Percentiles rank a stretch among this genome's conserved stretches.
phyloP scores from a whole-genome alignment of 1,140 invertebrate genomes.

The Drosophila kanapiae region DNA sequence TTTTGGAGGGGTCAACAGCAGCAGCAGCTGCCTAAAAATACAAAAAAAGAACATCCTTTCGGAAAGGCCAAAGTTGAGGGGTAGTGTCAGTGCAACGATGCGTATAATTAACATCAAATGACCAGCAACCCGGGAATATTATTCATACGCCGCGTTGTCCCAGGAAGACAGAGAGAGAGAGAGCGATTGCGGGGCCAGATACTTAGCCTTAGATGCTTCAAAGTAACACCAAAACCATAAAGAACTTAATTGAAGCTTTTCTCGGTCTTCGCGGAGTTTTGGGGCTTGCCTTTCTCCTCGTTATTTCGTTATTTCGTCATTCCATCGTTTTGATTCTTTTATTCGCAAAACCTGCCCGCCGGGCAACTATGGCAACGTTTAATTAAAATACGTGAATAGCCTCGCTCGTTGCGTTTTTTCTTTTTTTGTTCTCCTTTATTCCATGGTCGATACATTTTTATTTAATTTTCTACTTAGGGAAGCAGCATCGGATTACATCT shows the following conservation, averaged over 20 bases:
- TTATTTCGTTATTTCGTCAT: conserved; percentile 12
- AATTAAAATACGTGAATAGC: conserved; percentile 64
- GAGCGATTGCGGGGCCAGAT: neutral
- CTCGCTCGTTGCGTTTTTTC: neutral
- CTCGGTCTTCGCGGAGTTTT: conserved; percentile 54
- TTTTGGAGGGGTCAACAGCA: neutral
- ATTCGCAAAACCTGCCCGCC: conserved; percentile 37
- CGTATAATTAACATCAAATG: conserved; percentile 74
- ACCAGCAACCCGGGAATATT: conserved; percentile 31
- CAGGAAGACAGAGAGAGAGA: neutral
- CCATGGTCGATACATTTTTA: conserved; percentile 13
- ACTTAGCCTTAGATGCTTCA: conserved; percentile 26
- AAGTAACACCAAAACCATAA: conserved; percentile 39
- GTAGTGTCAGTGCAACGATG: conserved; percentile 44
- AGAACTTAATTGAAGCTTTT: conserved; percentile 71
- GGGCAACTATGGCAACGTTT: conserved; percentile 72
- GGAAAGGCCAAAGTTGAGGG: conserved; percentile 31
- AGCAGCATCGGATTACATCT: conserved; percentile 26
- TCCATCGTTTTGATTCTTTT: conserved; percentile 29
- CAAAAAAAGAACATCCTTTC: conserved; percentile 16
- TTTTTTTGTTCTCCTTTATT: neutral
- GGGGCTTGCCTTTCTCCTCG: conserved; percentile 47
- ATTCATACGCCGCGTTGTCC: conserved; percentile 49
- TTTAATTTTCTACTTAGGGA: conserved; percentile 21
- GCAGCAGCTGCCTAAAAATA: conserved; percentile 30